Conservation (phyloP, 1,140 invertebrate genomes). For the Chrysopa pallens region DNA sequence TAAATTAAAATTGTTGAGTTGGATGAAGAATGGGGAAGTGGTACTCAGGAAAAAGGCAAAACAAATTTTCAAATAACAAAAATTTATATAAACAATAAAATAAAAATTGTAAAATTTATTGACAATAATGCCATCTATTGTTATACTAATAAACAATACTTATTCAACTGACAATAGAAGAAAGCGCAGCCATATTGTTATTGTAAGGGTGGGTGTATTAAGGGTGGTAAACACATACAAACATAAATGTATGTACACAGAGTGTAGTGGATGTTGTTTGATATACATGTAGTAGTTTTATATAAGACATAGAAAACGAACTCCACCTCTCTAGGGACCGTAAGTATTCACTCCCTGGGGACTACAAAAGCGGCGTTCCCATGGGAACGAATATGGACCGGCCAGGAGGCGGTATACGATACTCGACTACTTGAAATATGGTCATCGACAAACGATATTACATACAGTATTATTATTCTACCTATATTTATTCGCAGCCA, state of each 20-base stretch:
- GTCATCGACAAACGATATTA: slow-evolving; percentile 12
- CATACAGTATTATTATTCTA: no score
- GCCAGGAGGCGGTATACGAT: slow-evolving; percentile 9
- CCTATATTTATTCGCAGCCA: no score
- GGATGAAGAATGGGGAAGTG: no score
- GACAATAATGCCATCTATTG: neutral
- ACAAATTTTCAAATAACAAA: no score
- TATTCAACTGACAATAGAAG: neutral
- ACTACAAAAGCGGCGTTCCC: slow-evolving; percentile 20
- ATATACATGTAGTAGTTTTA: neutral
- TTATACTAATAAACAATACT: neutral
- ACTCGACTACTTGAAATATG: slow-evolving; percentile 14
- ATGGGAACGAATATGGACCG: slow-evolving; percentile 22
- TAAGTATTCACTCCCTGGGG: slow-evolving; percentile 9
- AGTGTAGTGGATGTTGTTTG: neutral
- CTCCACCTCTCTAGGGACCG: slow-evolving; percentile 13
- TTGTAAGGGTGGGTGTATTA: slow-evolving; percentile 4
- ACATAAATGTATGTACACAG: no score
- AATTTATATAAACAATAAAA: neutral
- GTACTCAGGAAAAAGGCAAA: no score
- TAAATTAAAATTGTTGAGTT: no score
- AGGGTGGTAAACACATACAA: neutral
- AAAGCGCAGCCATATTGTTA: slow-evolving; percentile 15
- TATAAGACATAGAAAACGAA: neutral
- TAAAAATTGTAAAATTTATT: neutral